Evolutionary conservation across 2,888 invertebrate genomes (phyloP).

Genomic region (Sisyra terminalis): DNA sequence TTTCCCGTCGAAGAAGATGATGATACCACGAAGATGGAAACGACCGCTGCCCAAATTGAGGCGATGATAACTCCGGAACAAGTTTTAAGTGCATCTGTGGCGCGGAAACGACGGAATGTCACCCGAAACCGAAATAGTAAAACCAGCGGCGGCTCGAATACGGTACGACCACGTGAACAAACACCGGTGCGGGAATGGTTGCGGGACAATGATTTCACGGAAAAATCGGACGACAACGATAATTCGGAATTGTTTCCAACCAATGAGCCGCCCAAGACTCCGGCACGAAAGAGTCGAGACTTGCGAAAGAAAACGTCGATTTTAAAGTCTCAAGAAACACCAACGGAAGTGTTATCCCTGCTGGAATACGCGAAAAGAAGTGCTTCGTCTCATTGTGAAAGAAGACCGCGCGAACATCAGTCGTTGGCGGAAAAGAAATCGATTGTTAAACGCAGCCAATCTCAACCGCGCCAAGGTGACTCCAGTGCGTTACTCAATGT

Average conservation of each 20-base stretch:
- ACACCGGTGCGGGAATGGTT: conserved; percentile 36
- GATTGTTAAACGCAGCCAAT: conserved; percentile 34
- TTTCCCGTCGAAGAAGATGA: not conserved
- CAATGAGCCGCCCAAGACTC: not conserved
- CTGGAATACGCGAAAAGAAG: conserved; percentile 23
- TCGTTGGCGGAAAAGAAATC: conserved; percentile 16
- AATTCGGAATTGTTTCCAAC: not conserved
- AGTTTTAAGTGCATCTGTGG: conserved; percentile 33
- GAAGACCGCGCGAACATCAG: not conserved
- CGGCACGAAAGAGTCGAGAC: conserved; percentile 1
- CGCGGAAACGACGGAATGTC: conserved; percentile 41
- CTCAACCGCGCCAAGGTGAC: conserved; percentile 32
- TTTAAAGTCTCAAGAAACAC: conserved; percentile 17
- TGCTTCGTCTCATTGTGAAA: conserved; percentile 12
- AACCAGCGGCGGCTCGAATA: conserved; percentile 26
- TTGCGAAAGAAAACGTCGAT: conserved; percentile 10
- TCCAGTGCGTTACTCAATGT: conserved; percentile 19
- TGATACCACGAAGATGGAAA: conserved; percentile 17
- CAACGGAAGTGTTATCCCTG: conserved; percentile 19
- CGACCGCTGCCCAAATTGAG: conserved; percentile 7
- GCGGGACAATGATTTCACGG: conserved; percentile 10
- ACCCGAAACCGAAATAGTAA: conserved; percentile 31
- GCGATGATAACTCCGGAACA: conserved; percentile 26
- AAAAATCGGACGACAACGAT: conserved; percentile 9
- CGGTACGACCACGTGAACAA: conserved; percentile 39